Conservation (phyloP, 2,888 invertebrate genomes). For the Campoplex nolae region DNA sequence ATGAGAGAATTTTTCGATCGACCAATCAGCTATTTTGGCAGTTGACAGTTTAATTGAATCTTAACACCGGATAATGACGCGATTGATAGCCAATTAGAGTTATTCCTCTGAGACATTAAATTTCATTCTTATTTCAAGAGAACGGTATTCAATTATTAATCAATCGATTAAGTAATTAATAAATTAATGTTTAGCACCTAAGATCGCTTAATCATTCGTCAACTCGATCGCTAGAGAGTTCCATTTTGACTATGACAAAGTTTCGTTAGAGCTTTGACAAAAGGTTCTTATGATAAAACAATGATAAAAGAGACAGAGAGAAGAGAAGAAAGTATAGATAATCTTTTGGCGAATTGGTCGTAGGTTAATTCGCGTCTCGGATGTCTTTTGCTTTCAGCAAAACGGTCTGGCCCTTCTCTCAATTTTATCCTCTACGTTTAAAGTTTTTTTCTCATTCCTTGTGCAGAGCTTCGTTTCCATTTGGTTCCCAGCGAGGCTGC, state of each 20-base stretch:
- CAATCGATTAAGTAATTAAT: too few relatives aligned
- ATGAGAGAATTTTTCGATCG: neutral
- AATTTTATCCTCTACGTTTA: slow-evolving; percentile 30
- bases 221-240: neutral
- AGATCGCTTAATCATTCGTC: neutral
- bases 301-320: neutral
- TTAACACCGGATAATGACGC: neutral
- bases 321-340: too few relatives aligned
- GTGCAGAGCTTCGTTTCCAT: slow-evolving; percentile 58
- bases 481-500: slow-evolving; percentile 64
- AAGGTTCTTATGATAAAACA: neutral
- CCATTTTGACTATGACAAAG: neutral
- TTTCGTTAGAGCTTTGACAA: neutral
- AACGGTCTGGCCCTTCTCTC: neutral
- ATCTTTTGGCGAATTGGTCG: slow-evolving; percentile 53
- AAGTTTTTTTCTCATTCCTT: slow-evolving; percentile 34
- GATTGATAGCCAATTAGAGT: neutral
- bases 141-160: too few relatives aligned
- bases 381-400: slow-evolving; percentile 59
- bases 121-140: neutral
- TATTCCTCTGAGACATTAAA: neutral
- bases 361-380: slow-evolving; percentile 55
- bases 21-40: neutral
- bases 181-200: neutral
- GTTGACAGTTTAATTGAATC: neutral